phyloP scores from a whole-genome alignment of 1,140 invertebrate genomes.

The Whitmania pigra region DNA sequence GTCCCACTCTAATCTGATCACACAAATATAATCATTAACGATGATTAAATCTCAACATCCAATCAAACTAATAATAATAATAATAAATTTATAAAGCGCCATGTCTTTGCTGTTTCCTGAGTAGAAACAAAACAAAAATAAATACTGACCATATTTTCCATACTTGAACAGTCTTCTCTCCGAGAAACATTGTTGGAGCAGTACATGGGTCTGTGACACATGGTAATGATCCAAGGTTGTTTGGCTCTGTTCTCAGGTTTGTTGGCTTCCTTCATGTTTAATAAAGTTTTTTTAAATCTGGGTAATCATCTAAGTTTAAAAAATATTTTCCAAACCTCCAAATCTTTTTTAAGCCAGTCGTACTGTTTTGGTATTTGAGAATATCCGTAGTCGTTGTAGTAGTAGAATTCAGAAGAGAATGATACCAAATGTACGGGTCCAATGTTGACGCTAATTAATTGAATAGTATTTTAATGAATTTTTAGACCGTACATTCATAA shows the following conservation, averaged over 20 bases:
- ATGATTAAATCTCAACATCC: too few species aligned
- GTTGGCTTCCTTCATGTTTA: slow-evolving; percentile 31
- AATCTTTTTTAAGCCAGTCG: slow-evolving; percentile 38
- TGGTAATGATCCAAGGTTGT: slow-evolving; percentile 38
- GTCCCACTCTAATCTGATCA: slow-evolving; percentile 31
- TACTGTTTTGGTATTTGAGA: slow-evolving; percentile 72
- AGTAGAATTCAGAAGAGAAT: slow-evolving; percentile 88
- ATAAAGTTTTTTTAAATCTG: not conserved
- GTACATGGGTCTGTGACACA: slow-evolving; percentile 40
- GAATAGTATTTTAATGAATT: not conserved
- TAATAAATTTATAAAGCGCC: too few species aligned
- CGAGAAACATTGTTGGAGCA: slow-evolving; percentile 36
- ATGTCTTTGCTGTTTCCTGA: too few species aligned
- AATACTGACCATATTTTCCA: slow-evolving; percentile 21
- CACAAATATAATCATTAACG: too few species aligned
- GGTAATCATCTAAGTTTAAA: not conserved
- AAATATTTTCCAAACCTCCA: slow-evolving; percentile 28
- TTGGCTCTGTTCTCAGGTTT: slow-evolving; percentile 33
- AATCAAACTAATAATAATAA: too few species aligned
- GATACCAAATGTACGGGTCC: slow-evolving; percentile 67
- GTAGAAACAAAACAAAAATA: not conserved
- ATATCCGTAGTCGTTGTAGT: slow-evolving; percentile 71
- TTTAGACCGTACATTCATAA: too few species aligned
- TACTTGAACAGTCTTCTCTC: slow-evolving; percentile 24
- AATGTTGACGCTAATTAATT: slow-evolving; percentile 51